These are phyloP conservation scores for Xanthia togata DNA, from an alignment of 2,888 invertebrate species.

Conservation along the genomic window DNA sequence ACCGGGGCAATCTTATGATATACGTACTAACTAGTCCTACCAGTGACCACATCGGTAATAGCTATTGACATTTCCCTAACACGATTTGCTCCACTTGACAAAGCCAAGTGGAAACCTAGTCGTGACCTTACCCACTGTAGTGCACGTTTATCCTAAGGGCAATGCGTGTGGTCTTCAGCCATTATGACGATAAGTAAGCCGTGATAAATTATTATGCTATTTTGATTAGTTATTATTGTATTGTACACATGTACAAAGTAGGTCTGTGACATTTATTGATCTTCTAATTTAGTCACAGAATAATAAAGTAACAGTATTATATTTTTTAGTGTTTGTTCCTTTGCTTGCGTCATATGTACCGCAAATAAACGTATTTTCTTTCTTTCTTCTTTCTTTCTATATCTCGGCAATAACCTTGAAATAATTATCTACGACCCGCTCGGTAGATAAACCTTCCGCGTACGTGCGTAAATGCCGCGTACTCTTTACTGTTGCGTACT, in stretches of 20 bases:
- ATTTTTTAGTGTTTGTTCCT: too few species aligned
- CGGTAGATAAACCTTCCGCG: too few species aligned
- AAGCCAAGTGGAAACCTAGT: slow-evolving; percentile 7
- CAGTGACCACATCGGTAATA: not conserved
- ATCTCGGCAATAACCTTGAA: too few species aligned
- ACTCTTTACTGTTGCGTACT: too few species aligned
- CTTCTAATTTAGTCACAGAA: not conserved
- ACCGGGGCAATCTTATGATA: too few species aligned
- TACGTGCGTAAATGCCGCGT: too few species aligned
- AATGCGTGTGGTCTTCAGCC: slow-evolving; percentile 45
- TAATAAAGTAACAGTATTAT: too few species aligned
- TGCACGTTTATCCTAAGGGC: slow-evolving; percentile 28
- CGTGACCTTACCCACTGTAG: slow-evolving; percentile 6
- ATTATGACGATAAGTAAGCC: slow-evolving; percentile 20
- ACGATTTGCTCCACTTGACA: slow-evolving; percentile 31
- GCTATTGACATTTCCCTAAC: slow-evolving; percentile 30
- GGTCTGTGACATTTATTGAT: not conserved
- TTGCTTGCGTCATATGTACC: too few species aligned
- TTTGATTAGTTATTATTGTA: slow-evolving; percentile 20
- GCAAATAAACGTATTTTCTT: too few species aligned
- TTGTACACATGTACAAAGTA: not conserved
- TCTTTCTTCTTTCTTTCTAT: too few species aligned
- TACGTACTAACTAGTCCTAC: not conserved
- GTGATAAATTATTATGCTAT: slow-evolving; percentile 18
- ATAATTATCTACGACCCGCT: too few species aligned